These are phyloP conservation scores for Automeris io DNA, from an alignment of 2,888 invertebrate genomes.

Conservation along the genomic window DNA sequence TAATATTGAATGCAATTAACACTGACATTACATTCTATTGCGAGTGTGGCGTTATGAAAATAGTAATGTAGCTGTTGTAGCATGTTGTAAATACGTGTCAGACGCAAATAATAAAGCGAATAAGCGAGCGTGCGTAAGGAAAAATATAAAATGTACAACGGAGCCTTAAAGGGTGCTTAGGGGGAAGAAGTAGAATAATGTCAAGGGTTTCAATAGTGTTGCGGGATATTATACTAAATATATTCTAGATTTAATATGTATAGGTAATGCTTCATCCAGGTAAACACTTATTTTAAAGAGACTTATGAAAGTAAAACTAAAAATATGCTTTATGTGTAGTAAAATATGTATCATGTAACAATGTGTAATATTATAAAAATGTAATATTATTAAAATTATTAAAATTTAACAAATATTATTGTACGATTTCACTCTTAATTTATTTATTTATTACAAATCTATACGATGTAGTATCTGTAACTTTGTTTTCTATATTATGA, in stretches of 20 bases:
- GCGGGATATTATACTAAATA: background rate
- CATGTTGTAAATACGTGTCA: conserved; percentile 38
- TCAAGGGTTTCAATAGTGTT: background rate
- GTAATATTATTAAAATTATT: conserved; percentile 68
- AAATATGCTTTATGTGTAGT: conserved; percentile 57
- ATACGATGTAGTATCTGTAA: conserved; percentile 48
- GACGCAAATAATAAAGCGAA: conserved; percentile 36
- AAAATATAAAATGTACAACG: conserved; percentile 48
- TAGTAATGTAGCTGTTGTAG: conserved; percentile 48
- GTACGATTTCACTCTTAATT: conserved; percentile 69
- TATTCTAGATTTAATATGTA: conserved; percentile 18
- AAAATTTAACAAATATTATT: conserved; percentile 71
- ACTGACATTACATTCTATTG: too few relatives aligned
- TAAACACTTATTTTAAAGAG: conserved; percentile 34
- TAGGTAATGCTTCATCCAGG: conserved; percentile 24
- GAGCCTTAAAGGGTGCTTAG: conserved; percentile 57
- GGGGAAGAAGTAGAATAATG: conserved; percentile 28
- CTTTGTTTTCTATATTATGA: conserved; percentile 33
- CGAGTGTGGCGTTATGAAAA: conserved; percentile 51
- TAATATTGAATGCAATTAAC: conserved; percentile 61
- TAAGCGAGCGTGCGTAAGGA: conserved; percentile 59
- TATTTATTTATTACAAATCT: conserved; percentile 63
- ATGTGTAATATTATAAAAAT: conserved; percentile 66
- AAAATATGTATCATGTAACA: conserved; percentile 61
- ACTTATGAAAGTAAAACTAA: conserved; percentile 54